Conservation (phyloP, 2,797 vertebrate species). For the Hypotaenidia philippensis region DNA sequence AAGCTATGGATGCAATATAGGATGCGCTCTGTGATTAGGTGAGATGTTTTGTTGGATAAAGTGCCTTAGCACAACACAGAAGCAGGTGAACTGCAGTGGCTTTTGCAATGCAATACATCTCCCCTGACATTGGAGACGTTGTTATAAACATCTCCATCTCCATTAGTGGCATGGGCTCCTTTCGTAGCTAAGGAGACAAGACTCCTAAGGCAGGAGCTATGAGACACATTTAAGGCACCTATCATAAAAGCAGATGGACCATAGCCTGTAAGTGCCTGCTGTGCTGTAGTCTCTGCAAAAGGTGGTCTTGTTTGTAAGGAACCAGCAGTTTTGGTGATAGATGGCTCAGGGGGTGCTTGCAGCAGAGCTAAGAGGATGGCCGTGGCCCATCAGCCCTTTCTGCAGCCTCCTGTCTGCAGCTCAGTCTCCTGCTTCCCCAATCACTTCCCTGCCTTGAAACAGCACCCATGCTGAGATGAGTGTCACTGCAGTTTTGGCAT, state of each 20-base stretch:
- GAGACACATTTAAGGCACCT: neutral
- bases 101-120: neutral
- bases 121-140: accelerated
- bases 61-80: neutral
- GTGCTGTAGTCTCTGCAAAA: neutral
- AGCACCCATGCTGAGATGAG: accelerated
- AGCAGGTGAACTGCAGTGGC: neutral
- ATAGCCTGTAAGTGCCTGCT: neutral
- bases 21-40: neutral
- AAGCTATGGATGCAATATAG: neutral
- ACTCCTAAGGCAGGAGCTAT: neutral
- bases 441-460: neutral
- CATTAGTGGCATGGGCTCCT: neutral
- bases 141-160: neutral
- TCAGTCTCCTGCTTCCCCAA: neutral
- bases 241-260: neutral
- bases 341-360: neutral
- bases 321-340: neutral
- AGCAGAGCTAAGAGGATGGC: neutral
- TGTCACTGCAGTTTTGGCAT: neutral
- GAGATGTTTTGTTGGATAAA: neutral
- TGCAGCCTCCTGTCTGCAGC: neutral
- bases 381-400: neutral
- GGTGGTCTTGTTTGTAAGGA: neutral
- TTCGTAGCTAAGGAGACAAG: neutral